These are phyloP conservation scores for Cichlasoma orientale DNA, from an alignment of 2,797 vertebrate species.

Conservation along the genomic window DNA sequence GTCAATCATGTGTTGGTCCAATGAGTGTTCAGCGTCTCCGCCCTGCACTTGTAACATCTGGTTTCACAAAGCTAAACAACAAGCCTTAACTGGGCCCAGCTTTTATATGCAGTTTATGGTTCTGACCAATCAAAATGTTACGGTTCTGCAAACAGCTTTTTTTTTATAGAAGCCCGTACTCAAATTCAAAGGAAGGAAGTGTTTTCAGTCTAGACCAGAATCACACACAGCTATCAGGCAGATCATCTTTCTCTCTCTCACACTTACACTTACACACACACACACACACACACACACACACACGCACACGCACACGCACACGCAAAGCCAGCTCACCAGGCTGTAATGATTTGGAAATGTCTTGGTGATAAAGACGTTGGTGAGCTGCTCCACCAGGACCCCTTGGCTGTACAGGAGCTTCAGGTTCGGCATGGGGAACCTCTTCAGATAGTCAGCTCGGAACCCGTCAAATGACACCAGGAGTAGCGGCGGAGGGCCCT, in stretches of 20 bases:
- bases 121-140: neutral
- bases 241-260: neutral
- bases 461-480: conserved; percentile 97
- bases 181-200: conserved; percentile 1
- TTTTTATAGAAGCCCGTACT: neutral
- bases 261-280: neutral
- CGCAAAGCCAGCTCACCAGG: conserved; percentile 76
- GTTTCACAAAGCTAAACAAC: too few relatives aligned
- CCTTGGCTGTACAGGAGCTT: conserved; percentile 85
- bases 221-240: neutral
- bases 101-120: neutral
- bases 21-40: neutral
- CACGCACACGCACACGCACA: neutral
- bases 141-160: too few relatives aligned
- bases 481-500: conserved; percentile 77
- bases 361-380: conserved; percentile 93
- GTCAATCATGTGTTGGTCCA: neutral
- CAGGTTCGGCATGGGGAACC: conserved; percentile 89
- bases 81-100: neutral
- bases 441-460: conserved; percentile 91
- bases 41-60: too few relatives aligned
- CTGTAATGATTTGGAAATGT: conserved; percentile 98
- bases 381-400: conserved; percentile 88
- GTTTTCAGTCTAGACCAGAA: neutral
- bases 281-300: neutral